Evolutionary conservation across 2,113 vertebrate species (phyloP).

Genomic region (Ammodramus savannarum): DNA sequence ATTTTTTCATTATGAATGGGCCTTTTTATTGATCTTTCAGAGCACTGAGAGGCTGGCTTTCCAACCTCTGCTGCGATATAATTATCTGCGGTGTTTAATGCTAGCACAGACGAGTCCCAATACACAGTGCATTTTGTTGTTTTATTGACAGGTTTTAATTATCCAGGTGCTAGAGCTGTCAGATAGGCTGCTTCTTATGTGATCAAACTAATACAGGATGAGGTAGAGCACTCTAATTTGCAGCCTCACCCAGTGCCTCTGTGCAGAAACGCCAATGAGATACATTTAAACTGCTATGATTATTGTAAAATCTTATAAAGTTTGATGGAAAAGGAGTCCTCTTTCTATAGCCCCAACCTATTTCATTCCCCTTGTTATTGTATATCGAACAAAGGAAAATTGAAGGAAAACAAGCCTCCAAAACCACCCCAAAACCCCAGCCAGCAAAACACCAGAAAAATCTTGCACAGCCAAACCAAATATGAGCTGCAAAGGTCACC

Average conservation of each 20-base stretch:
- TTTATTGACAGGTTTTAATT: slow-evolving; percentile 52
- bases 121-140: slow-evolving; percentile 21
- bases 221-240: neutral
- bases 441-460: neutral
- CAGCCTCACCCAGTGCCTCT: neutral
- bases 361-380: neutral
- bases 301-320: neutral
- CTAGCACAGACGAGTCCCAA: neutral
- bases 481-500: neutral
- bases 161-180: slow-evolving; percentile 27
- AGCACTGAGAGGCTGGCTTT: neutral
- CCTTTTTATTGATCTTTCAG: slow-evolving; percentile 31
- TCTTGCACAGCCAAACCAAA: neutral
- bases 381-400: neutral
- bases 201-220: slow-evolving; percentile 5
- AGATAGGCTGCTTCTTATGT: neutral
- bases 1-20: slow-evolving; percentile 29
- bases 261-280: neutral
- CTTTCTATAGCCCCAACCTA: neutral
- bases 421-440: neutral
- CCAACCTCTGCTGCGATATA: neutral
- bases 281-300: neutral
- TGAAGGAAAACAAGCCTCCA: neutral
- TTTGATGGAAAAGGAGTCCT: neutral
- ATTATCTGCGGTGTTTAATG: slow-evolving; percentile 29